Conservation (phyloP, 92 coral and sea anemone genomes). For the Desmophyllum pertusum region DNA sequence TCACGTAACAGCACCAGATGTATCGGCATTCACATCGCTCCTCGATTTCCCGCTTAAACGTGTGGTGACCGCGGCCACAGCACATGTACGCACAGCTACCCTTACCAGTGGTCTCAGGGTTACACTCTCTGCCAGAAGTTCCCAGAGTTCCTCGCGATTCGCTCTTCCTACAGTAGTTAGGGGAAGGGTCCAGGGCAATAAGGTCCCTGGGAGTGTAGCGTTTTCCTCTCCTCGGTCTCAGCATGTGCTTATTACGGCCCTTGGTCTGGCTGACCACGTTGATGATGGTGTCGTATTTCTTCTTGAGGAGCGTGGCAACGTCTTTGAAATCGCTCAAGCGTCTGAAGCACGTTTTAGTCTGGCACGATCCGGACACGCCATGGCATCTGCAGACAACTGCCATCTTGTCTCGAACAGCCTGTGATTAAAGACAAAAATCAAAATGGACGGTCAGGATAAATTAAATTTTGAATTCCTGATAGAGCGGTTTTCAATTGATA, state of each 20-base stretch:
- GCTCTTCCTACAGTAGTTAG: constrained; percentile 67
- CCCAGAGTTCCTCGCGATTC: constrained; percentile 64
- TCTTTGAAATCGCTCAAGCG: constrained; percentile 71
- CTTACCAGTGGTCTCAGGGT: constrained; percentile 59
- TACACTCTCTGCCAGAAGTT: constrained; percentile 72
- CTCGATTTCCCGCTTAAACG: constrained; percentile 23
- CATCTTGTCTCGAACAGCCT: constrained; percentile 91
- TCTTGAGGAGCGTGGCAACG: constrained; percentile 60
- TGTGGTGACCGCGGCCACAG: constrained; percentile 77
- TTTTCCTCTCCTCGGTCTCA: constrained; percentile 37
- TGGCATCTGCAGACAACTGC: constrained; percentile 81
- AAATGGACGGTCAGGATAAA: background rate
- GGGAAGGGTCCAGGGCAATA: constrained; percentile 57
- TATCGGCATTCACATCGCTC: constrained; percentile 67
- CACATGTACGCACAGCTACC: constrained; percentile 87
- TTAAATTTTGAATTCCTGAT: background rate
- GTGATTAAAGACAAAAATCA: constrained; percentile 6
- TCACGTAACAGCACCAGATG: constrained; percentile 78
- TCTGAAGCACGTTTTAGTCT: constrained; percentile 77
- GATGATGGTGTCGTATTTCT: constrained; percentile 54
- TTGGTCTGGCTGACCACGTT: constrained; percentile 50
- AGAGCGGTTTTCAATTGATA: background rate
- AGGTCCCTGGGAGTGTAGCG: constrained; percentile 57
- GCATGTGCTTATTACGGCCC: constrained; percentile 32
- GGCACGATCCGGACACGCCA: constrained; percentile 82